Base-by-base conservation (phyloP, 1,140 invertebrate genomes). In the Himalopsyche phryganea region DNA sequence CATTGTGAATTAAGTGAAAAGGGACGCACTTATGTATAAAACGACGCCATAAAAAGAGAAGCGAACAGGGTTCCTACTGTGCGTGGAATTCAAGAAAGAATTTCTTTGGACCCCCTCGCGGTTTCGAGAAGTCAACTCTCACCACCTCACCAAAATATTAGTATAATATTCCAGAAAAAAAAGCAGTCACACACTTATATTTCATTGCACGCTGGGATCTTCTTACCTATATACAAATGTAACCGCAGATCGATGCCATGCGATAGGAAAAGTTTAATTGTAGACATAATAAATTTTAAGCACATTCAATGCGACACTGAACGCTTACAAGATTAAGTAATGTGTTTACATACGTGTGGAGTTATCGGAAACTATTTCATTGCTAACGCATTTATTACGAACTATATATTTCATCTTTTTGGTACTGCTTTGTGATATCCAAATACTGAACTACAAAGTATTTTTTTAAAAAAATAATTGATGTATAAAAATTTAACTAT, bases 71-170 rank as follows among this genome's bases (percentile, higher is more conserved):
- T 28, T 35, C 56, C 61, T 33, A 54, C 61, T 55, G 61, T 9
- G 56, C 11, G 13, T n/a, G 61, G 61, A 63, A 63, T 63, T 36
- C 61, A 50, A 41, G 38, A 47, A 58, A 50, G 56, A 63, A 59
- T 63, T 54, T 48, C 51, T 19, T 9, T 32, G 47, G 50, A 50
- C 47, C 61, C 61, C 60, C 60, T 36, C 46, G 44, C 7, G 46
- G 23, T 36, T 48, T 38, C 15, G 38, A 28, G 32, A 46, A 50
- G 28, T 18, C 18, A 46, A 38, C 42, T 47, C 41, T 54, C 52
- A 54, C 52, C 52, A 54, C 50, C 50, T 47, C 14, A 58, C 23
- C 7, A 20, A 56, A 46, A 56, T 55, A 56, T 50, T 42, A 46
- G 48, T 38, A 56, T 32, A 53, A 60, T 54, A 40, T 55, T 17